Percentiles rank a stretch among this genome's conserved stretches.
Evolutionary conservation across 2,113 vertebrate species (phyloP).

Genomic region (Stercorarius parasiticus): DNA sequence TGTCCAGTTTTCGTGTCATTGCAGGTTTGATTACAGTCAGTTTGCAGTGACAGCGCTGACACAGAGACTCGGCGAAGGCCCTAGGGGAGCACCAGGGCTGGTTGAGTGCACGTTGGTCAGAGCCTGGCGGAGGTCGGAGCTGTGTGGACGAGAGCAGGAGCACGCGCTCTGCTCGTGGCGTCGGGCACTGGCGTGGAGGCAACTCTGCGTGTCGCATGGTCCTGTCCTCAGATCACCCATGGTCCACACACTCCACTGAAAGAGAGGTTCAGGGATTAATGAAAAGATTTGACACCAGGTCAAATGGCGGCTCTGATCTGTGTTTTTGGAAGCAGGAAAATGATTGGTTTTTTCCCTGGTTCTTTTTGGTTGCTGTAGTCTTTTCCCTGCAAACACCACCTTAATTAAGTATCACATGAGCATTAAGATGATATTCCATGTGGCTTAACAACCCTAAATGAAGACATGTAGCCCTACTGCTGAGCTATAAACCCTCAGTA

Average conservation of each 20-base stretch:
- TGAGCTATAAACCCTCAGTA: conserved; percentile 50
- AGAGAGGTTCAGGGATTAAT: not conserved
- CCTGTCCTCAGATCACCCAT: accelerated
- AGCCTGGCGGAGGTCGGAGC: not conserved
- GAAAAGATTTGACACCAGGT: not conserved
- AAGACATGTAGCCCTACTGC: conserved; percentile 58
- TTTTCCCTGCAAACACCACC: not conserved
- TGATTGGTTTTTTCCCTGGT: not conserved
- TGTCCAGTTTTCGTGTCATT: not conserved
- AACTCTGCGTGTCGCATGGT: accelerated
- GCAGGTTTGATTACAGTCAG: not conserved
- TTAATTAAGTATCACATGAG: conserved; percentile 30
- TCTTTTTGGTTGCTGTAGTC: not conserved
- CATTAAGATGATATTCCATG: conserved; percentile 34
- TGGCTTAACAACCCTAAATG: conserved; percentile 21
- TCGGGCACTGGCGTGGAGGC: accelerated
- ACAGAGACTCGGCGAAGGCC: accelerated
- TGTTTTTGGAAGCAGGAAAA: not conserved
- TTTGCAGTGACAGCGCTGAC: accelerated
- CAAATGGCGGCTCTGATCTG: not conserved
- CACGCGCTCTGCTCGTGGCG: accelerated
- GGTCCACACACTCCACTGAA: accelerated
- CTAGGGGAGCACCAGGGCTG: accelerated
- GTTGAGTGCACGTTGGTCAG: not conserved
- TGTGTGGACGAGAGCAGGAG: not conserved